phyloP scores from a whole-genome alignment of 2,113 vertebrate species.

The Physeter macrocephalus region DNA sequence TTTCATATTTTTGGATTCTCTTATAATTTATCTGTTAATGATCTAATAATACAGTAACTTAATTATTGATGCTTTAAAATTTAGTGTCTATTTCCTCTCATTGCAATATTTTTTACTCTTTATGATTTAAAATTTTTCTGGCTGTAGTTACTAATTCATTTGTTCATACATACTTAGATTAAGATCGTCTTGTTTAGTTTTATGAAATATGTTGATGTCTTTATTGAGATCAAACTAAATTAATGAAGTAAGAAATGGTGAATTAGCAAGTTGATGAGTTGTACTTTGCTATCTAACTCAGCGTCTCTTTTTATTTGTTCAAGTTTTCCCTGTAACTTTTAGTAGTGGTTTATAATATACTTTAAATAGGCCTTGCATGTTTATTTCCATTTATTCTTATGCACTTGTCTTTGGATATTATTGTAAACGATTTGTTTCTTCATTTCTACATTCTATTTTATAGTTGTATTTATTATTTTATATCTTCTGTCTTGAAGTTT shows the following conservation, averaged over 20 bases:
- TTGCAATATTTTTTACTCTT: neutral
- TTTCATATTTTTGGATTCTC: neutral
- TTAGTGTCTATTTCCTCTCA: neutral
- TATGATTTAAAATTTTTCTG: neutral
- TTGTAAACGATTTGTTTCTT: neutral
- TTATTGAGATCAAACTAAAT: neutral
- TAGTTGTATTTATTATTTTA: neutral
- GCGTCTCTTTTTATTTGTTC: neutral
- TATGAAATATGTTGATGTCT: neutral
- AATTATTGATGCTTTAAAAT: neutral
- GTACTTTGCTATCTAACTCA: neutral
- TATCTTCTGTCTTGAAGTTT: neutral
- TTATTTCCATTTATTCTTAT: neutral
- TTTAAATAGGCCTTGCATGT: neutral
- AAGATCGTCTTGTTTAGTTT: neutral
- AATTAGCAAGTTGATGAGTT: neutral
- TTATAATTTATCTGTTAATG: neutral
- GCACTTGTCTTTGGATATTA: neutral
- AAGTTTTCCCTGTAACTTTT: neutral
- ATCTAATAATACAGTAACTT: neutral
- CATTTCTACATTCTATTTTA: neutral
- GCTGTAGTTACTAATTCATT: neutral
- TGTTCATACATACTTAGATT: neutral
- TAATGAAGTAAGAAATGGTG: neutral
- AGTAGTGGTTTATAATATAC: neutral